A percentile compares a stretch with the other conserved stretches of the same genome.
These are phyloP conservation scores for Grallaria varia DNA, from an alignment of 2,113 vertebrate species.

Conservation along the genomic window DNA sequence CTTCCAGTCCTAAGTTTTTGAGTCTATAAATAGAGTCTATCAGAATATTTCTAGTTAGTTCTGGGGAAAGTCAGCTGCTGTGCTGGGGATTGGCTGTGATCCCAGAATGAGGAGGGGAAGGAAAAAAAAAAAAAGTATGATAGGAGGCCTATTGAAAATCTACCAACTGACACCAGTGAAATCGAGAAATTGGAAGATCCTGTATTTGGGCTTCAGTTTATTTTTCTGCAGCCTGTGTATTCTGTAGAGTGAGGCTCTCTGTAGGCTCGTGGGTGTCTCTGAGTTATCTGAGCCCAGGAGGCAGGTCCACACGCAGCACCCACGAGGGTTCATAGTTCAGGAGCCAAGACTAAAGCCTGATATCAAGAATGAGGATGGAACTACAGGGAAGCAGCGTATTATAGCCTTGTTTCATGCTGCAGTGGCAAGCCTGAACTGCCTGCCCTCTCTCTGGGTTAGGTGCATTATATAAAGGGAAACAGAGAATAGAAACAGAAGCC, in stretches of 20 bases:
- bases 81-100: slow-evolving; percentile 64
- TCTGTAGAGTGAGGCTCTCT: neutral
- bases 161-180: slow-evolving; percentile 41
- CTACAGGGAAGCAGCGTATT: neutral
- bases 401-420: neutral
- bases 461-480: neutral
- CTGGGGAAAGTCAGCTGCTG: slow-evolving; percentile 66
- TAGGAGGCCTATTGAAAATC: slow-evolving; percentile 65
- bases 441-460: neutral
- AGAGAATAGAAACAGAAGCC: neutral
- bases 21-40: slow-evolving; percentile 67
- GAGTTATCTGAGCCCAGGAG: neutral
- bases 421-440: neutral
- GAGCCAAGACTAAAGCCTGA: neutral
- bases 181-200: slow-evolving; percentile 7
- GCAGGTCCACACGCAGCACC: neutral
- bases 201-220: neutral
- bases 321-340: neutral
- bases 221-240: neutral
- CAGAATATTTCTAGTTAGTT: slow-evolving; percentile 71
- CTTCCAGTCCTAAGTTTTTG: slow-evolving; percentile 61
- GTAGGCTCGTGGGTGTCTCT: neutral
- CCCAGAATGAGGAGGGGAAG: slow-evolving; percentile 55
- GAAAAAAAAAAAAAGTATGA: slow-evolving; percentile 2
- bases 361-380: neutral